These are phyloP conservation scores for Platalea minor DNA, from an alignment of 2,797 vertebrate species.

Conservation along the genomic window DNA sequence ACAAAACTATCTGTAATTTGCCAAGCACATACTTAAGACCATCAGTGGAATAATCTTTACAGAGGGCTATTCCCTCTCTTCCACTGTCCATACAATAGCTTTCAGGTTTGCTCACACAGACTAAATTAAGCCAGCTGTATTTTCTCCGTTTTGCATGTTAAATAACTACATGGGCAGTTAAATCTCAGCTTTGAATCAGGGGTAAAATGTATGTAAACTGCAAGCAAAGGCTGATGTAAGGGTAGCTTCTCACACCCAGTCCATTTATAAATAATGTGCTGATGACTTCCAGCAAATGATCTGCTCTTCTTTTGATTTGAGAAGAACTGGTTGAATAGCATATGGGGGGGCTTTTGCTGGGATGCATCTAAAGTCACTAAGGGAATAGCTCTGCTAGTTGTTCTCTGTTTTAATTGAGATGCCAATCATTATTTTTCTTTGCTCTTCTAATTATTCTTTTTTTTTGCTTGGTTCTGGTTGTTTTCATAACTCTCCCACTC, in stretches of 20 bases:
- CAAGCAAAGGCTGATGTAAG: neutral
- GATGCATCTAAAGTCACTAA: rapidly evolving
- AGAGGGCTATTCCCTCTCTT: neutral
- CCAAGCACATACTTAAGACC: neutral
- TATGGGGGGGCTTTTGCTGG: neutral
- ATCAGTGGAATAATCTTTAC: neutral
- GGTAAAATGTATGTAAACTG: neutral
- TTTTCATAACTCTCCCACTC: slow-evolving; percentile 37
- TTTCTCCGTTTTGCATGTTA: neutral
- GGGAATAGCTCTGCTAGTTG: neutral
- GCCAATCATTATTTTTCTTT: neutral
- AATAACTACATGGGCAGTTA: neutral
- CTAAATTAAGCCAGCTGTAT: neutral
- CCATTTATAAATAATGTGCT: neutral
- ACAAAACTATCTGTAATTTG: neutral
- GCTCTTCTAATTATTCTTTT: neutral
- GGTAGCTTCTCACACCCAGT: neutral
- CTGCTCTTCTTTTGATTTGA: neutral
- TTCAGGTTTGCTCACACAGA: neutral
- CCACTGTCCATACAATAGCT: neutral
- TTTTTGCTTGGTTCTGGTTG: slow-evolving; percentile 21
- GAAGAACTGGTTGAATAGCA: neutral
- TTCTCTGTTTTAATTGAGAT: neutral
- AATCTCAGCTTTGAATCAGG: neutral
- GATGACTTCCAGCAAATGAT: neutral